A percentile compares a stretch with the other conserved stretches of the same genome.
Evolutionary conservation across 2,888 invertebrate genomes (phyloP).

Genomic region (Melikaiella ostensackeni): DNA sequence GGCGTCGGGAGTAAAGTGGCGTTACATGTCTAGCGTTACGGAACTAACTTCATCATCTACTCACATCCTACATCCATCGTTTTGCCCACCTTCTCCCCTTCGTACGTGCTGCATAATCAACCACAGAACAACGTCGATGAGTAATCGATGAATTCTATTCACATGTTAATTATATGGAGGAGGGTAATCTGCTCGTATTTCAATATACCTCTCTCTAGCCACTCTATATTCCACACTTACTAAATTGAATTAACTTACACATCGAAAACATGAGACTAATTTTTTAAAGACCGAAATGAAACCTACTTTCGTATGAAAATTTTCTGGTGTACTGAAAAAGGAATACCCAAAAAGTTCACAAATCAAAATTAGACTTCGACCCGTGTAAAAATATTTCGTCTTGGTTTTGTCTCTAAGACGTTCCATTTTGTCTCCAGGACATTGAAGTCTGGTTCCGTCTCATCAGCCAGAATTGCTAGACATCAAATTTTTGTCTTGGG

Average conservation of each 20-base stretch:
- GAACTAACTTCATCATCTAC: slow-evolving; percentile 64
- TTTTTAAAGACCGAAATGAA: too few relatives aligned
- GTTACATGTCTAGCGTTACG: slow-evolving; percentile 68
- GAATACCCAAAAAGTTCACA: too few relatives aligned
- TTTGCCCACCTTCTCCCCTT: slow-evolving; percentile 39
- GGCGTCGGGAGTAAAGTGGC: too few relatives aligned
- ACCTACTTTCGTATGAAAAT: too few relatives aligned
- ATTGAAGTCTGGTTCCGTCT: too few relatives aligned
- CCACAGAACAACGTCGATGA: slow-evolving; percentile 10
- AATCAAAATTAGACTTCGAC: too few relatives aligned
- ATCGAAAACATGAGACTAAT: neutral
- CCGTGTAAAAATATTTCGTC: too few relatives aligned
- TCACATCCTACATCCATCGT: slow-evolving; percentile 51
- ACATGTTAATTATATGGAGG: slow-evolving; percentile 14
- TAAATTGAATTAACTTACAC: neutral
- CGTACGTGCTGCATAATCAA: slow-evolving; percentile 13
- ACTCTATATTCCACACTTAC: slow-evolving; percentile 12
- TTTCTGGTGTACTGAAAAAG: too few relatives aligned
- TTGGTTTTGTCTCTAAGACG: too few relatives aligned
- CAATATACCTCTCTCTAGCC: slow-evolving; percentile 8
- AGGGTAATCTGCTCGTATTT: slow-evolving; percentile 13
- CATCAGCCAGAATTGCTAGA: too few relatives aligned
- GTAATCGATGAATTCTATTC: slow-evolving; percentile 34
- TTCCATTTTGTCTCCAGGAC: too few relatives aligned
- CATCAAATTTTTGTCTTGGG: too few relatives aligned